A percentile compares a stretch with the other conserved stretches of the same genome.
Conservation (phyloP, 2,888 invertebrate species). For the Prenolepis imparis region DNA sequence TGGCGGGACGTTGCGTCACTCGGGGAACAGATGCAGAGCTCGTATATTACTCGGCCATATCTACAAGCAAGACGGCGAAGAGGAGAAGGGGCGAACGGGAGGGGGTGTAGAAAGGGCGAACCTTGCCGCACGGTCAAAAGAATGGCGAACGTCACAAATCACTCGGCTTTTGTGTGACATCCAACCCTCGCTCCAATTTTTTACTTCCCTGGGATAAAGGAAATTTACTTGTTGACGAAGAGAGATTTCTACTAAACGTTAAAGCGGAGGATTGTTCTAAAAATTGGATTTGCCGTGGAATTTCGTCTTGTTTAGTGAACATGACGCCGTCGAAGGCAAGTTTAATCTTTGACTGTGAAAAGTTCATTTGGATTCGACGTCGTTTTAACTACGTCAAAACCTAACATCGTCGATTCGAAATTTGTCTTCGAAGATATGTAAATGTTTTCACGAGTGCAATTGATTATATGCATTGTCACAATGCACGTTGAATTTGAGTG, state of each 20-base stretch:
- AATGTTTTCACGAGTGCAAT: constrained; percentile 5
- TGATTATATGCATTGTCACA: not conserved
- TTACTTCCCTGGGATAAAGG: constrained; percentile 59
- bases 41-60: constrained; percentile 86
- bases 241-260: constrained; percentile 55
- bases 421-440: not conserved
- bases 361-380: constrained; percentile 32
- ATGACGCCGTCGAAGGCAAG: constrained; percentile 17
- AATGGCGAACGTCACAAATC: constrained; percentile 85
- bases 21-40: constrained; percentile 86
- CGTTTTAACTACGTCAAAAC: constrained; percentile 35
- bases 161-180: constrained; percentile 82
- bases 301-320: constrained; percentile 10
- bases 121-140: constrained; percentile 79
- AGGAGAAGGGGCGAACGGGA: constrained; percentile 53
- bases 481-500: not conserved
- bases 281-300: constrained; percentile 48
- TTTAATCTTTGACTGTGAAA: constrained; percentile 33
- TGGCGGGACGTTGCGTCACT: constrained; percentile 90
- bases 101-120: constrained; percentile 64
- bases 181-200: constrained; percentile 72
- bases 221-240: constrained; percentile 68
- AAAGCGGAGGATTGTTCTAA: constrained; percentile 35
- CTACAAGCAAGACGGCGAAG: constrained; percentile 76
- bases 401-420: constrained; percentile 16